Conservation (phyloP, 2,888 invertebrate species). For the Onthophagus sagittarius region DNA sequence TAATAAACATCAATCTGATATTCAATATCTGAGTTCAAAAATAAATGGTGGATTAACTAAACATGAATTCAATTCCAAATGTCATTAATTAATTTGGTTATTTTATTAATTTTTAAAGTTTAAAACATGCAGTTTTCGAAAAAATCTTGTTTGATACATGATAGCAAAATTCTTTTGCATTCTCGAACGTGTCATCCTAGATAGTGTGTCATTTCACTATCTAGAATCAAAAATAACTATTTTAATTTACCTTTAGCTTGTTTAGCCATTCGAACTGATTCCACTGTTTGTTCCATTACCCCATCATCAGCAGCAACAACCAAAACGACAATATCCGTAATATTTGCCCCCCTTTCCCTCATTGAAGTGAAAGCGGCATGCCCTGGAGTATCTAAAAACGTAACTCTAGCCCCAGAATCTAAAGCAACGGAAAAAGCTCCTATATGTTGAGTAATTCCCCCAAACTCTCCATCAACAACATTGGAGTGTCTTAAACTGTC, state of each 20-base stretch:
- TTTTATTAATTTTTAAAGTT: too few relatives aligned
- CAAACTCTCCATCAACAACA: conserved; percentile 89
- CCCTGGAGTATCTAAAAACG: conserved; percentile 97
- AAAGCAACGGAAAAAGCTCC: conserved; percentile 86
- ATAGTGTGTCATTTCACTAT: too few relatives aligned
- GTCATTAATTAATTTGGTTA: too few relatives aligned
- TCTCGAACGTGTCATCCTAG: too few relatives aligned
- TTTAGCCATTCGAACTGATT: conserved; percentile 84
- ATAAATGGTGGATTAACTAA: too few relatives aligned
- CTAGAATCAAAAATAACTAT: not conserved
- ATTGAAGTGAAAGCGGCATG: conserved; percentile 96
- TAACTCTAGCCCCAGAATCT: conserved; percentile 64
- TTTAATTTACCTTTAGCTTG: conserved; percentile 61
- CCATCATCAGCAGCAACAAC: conserved; percentile 99
- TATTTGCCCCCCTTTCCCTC: conserved; percentile 88
- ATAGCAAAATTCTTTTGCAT: too few relatives aligned
- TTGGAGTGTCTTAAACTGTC: conserved; percentile 82
- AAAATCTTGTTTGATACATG: too few relatives aligned
- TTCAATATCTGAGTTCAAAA: too few relatives aligned
- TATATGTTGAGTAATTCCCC: conserved; percentile 98
- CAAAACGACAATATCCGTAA: conserved; percentile 91
- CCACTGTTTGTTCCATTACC: conserved; percentile 95
- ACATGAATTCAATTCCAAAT: too few relatives aligned
- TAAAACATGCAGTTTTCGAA: too few relatives aligned
- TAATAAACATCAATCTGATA: too few relatives aligned